phyloP scores from a whole-genome alignment of 1,140 invertebrate genomes.

The Halesus radiatus region DNA sequence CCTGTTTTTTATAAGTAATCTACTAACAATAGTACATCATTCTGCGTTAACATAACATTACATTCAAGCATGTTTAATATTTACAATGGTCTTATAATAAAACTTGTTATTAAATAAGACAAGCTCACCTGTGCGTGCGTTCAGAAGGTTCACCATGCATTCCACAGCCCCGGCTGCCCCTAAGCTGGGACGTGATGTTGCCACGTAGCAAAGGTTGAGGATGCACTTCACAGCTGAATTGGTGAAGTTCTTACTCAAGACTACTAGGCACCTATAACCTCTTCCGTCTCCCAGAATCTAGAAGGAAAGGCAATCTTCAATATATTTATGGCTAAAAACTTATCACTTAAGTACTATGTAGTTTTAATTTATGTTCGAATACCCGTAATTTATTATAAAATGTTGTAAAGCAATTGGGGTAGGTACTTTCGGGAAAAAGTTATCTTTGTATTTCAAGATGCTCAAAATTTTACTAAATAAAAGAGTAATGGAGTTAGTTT shows the following conservation, averaged over 20 bases:
- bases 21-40: too few species aligned
- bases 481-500: too few species aligned
- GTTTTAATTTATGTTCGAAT: too few species aligned
- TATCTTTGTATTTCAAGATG: too few species aligned
- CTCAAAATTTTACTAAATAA: too few species aligned
- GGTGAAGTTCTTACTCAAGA: slow-evolving; percentile 64
- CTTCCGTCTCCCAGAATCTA: slow-evolving; percentile 68
- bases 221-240: slow-evolving; percentile 65
- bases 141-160: slow-evolving; percentile 63
- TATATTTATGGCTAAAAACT: neutral
- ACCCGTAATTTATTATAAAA: too few species aligned
- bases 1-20: too few species aligned
- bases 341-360: neutral
- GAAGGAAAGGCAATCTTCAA: slow-evolving; percentile 48
- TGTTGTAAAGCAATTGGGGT: too few species aligned
- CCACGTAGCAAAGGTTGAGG: slow-evolving; percentile 67
- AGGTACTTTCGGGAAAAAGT: too few species aligned
- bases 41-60: too few species aligned
- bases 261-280: slow-evolving; percentile 66
- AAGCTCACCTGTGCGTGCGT: slow-evolving; percentile 41
- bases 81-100: too few species aligned
- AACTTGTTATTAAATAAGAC: neutral
- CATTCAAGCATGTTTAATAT: too few species aligned
- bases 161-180: slow-evolving; percentile 66
- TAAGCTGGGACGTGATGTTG: slow-evolving; percentile 61